Percentiles rank a stretch among this genome's conserved stretches.
Conservation (phyloP, 2,113 vertebrate species). For the Hemibagrus wyckioides region DNA sequence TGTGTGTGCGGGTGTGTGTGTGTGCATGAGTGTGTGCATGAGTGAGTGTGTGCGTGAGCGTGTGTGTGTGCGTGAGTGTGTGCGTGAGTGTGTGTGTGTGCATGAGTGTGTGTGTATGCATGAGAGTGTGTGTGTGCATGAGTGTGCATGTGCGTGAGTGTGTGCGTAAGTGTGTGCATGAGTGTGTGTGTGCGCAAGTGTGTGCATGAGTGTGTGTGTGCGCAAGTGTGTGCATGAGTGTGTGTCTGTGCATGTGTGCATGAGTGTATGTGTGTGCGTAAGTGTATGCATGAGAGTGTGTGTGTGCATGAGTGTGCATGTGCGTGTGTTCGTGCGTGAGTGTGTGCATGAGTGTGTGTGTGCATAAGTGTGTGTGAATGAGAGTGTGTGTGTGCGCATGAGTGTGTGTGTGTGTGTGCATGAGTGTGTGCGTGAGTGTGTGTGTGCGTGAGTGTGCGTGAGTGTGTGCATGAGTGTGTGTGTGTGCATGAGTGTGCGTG, state of each 20-base stretch:
- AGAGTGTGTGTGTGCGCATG: neutral
- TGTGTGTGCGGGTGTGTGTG: neutral
- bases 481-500: neutral
- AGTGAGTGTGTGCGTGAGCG: too few species aligned
- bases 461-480: too few species aligned
- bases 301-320: neutral
- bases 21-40: neutral
- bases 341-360: neutral
- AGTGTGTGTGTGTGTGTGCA: neutral
- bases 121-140: neutral
- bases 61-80: neutral
- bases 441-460: too few species aligned
- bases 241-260: neutral
- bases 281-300: neutral
- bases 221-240: too few species aligned
- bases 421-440: too few species aligned
- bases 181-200: neutral
- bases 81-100: neutral
- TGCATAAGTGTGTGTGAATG: too few species aligned
- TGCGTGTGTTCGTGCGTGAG: neutral
- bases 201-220: neutral
- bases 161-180: too few species aligned
- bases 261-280: neutral
- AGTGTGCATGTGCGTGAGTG: neutral
- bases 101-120: too few species aligned